Evolutionary conservation across 2,113 vertebrate genomes (phyloP).

Genomic region (Nansenia antarctica): DNA sequence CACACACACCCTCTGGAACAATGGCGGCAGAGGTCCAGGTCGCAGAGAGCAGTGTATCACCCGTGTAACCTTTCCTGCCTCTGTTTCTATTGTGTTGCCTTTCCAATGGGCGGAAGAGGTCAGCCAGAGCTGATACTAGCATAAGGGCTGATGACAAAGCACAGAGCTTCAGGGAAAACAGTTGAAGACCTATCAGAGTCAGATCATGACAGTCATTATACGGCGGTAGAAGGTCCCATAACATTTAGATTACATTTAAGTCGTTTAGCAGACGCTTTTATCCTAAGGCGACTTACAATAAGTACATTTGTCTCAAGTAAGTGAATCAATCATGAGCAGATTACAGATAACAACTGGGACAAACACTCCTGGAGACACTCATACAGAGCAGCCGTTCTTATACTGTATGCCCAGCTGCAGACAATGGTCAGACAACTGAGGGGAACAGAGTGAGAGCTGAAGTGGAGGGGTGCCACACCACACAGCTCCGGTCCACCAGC

Average conservation of each 20-base stretch:
- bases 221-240: no score
- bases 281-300: no score
- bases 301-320: no score
- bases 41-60: conserved; percentile 28
- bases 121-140: conserved; percentile 27
- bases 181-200: neutral
- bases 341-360: no score
- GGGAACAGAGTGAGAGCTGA: conserved; percentile 23
- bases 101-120: conserved; percentile 58
- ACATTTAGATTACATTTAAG: no score
- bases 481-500: neutral
- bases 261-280: no score
- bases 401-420: no score
- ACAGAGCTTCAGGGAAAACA: conserved; percentile 30
- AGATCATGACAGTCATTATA: no score
- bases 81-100: conserved; percentile 55
- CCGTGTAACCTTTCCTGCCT: conserved; percentile 39
- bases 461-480: conserved; percentile 56
- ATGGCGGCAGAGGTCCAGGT: conserved; percentile 42
- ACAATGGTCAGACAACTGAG: conserved; percentile 39
- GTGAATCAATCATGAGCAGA: no score
- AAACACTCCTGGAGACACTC: no score
- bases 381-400: no score
- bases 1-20: conserved; percentile 35
- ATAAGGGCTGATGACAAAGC: conserved; percentile 32